These are phyloP conservation scores for Neria commutata DNA, from an alignment of 2,888 invertebrate genomes.

Conservation along the genomic window DNA sequence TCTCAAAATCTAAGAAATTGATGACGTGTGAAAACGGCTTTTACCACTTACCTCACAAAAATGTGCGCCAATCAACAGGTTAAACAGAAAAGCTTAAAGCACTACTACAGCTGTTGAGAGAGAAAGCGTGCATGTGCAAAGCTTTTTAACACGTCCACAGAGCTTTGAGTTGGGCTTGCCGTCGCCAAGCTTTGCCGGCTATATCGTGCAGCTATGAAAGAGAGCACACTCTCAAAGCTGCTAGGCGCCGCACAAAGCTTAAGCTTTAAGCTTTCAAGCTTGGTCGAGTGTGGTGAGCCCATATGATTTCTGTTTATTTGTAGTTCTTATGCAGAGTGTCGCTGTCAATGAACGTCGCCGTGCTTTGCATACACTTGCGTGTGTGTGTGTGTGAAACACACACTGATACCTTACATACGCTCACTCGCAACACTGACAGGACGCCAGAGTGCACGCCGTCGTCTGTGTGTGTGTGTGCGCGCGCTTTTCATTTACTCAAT, in stretches of 20 bases:
- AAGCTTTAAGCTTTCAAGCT: conserved; percentile 26
- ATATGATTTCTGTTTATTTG: conserved; percentile 47
- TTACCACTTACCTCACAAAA: too few relatives aligned
- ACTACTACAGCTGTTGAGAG: neutral
- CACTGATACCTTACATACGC: neutral
- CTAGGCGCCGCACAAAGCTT: neutral
- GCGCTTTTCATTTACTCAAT: neutral
- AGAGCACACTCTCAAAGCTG: neutral
- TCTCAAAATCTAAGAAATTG: too few relatives aligned
- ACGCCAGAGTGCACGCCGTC: conserved; percentile 3
- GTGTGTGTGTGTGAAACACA: conserved; percentile 18
- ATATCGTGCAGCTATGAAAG: neutral
- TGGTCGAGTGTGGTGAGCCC: conserved; percentile 31
- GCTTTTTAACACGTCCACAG: neutral
- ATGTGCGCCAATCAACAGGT: too few relatives aligned
- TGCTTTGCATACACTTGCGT: conserved; percentile 20
- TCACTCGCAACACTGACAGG: neutral
- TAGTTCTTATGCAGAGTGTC: neutral
- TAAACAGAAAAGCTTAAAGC: neutral
- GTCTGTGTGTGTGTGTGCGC: neutral
- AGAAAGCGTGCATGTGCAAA: neutral
- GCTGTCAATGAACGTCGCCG: conserved; percentile 1
- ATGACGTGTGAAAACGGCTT: too few relatives aligned
- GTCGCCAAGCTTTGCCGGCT: neutral
- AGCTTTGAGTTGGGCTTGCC: neutral